These are phyloP conservation scores for Thunnus maccoyii DNA, from an alignment of 2,113 vertebrate genomes.

Conservation along the genomic window DNA sequence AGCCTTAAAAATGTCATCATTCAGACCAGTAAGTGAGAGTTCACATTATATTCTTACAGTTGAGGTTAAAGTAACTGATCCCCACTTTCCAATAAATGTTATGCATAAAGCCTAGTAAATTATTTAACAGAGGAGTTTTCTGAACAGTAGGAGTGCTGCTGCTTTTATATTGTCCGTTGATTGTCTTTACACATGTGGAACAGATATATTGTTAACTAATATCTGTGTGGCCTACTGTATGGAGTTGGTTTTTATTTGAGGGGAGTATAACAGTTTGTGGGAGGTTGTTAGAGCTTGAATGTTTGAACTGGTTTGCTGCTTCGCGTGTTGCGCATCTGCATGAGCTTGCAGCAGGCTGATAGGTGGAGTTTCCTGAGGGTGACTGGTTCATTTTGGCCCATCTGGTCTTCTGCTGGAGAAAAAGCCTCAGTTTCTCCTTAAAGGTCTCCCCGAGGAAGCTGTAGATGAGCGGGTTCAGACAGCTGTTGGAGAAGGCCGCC, in stretches of 20 bases:
- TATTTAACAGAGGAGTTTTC: background rate
- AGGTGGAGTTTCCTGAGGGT: constrained; percentile 68
- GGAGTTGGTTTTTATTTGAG: constrained; percentile 4
- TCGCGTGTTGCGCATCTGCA: background rate
- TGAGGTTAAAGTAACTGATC: background rate
- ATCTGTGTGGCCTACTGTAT: background rate
- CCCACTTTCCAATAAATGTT: background rate
- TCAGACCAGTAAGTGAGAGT: too few relatives aligned
- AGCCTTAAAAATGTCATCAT: too few relatives aligned
- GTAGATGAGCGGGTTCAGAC: constrained; percentile 94
- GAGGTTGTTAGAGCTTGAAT: background rate
- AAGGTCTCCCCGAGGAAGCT: constrained; percentile 94
- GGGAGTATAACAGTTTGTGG: constrained; percentile 8
- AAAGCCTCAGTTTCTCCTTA: constrained; percentile 88
- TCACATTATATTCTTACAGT: too few relatives aligned
- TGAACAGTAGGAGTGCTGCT: background rate
- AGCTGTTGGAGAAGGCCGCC: constrained; percentile 94
- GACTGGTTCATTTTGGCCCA: constrained; percentile 81
- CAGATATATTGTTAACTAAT: background rate
- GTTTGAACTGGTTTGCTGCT: background rate
- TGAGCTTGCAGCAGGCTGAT: background rate
- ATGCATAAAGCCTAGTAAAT: background rate
- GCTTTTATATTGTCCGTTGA: background rate
- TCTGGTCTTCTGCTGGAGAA: constrained; percentile 85
- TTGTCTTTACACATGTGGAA: background rate